These are phyloP conservation scores for Gymnocheta viridis DNA, from an alignment of 2,888 invertebrate genomes.

Conservation along the genomic window DNA sequence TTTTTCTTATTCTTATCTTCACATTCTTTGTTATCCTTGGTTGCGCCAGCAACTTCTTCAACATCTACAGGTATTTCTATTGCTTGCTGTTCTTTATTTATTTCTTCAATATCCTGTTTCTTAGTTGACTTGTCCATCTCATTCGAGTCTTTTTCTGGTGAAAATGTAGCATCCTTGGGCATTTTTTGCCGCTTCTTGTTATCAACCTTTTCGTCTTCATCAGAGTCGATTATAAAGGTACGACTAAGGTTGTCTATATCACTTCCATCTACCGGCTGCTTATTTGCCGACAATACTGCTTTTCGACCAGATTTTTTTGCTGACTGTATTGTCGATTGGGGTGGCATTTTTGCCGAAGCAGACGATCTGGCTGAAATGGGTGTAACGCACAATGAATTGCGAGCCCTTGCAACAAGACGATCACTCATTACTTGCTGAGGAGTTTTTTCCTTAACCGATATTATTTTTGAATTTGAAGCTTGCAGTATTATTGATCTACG, in stretches of 20 bases:
- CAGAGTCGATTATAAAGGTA: slow-evolving; percentile 73
- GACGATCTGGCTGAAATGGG: slow-evolving; percentile 46
- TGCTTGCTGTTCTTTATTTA: background rate
- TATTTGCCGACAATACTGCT: slow-evolving; percentile 34
- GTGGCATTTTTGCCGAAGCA: background rate
- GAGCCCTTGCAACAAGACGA: slow-evolving; percentile 55
- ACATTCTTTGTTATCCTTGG: background rate
- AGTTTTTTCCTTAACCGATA: slow-evolving; percentile 55
- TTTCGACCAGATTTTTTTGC: slow-evolving; percentile 29
- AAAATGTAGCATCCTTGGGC: slow-evolving; percentile 62
- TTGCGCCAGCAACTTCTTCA: slow-evolving; percentile 38
- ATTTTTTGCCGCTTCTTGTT: background rate
- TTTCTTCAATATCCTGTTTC: slow-evolving; percentile 2
- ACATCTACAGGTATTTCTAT: slow-evolving; percentile 65
- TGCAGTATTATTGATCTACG: slow-evolving; percentile 71
- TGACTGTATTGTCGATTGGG: background rate
- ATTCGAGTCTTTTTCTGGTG: slow-evolving; percentile 58
- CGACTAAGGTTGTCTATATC: slow-evolving; percentile 71
- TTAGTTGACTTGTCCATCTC: background rate
- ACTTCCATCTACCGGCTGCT: slow-evolving; percentile 23
- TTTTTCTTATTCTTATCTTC: background rate
- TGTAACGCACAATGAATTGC: slow-evolving; percentile 57
- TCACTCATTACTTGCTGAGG: slow-evolving; percentile 58
- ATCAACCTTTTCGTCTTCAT: slow-evolving; percentile 57
- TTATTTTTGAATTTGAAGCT: slow-evolving; percentile 36